Percentiles rank a stretch among this genome's conserved stretches.
These are phyloP conservation scores for Drosophila jambulina DNA, from an alignment of 1,140 invertebrate species.

Conservation along the genomic window DNA sequence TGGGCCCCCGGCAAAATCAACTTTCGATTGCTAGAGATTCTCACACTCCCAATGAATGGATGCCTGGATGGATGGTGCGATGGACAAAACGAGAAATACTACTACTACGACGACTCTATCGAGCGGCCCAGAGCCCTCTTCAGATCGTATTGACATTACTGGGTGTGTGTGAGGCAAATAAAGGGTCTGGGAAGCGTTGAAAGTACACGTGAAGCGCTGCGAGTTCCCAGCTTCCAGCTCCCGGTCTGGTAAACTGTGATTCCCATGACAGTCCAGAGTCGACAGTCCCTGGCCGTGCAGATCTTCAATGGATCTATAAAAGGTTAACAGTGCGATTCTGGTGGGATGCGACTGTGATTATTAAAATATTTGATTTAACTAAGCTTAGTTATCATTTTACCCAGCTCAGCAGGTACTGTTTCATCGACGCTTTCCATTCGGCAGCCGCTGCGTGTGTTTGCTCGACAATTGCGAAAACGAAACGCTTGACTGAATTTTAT, in stretches of 20 bases:
- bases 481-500: constrained; percentile 70
- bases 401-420: constrained; percentile 19
- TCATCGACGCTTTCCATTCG: constrained; percentile 30
- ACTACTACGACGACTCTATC: neutral
- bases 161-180: constrained; percentile 39
- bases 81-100: constrained; percentile 30
- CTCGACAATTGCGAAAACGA: constrained; percentile 71
- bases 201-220: constrained; percentile 8
- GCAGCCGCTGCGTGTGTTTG: constrained; percentile 67
- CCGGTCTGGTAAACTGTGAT: constrained; percentile 22
- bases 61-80: constrained; percentile 6
- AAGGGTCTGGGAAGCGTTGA: constrained; percentile 22
- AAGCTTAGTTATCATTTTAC: constrained; percentile 4
- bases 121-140: constrained; percentile 13
- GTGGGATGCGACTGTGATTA: neutral
- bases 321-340: constrained; percentile 44
- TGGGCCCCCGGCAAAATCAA: constrained; percentile 28
- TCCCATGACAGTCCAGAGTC: constrained; percentile 6
- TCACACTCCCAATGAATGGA: constrained; percentile 28
- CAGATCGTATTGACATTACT: constrained; percentile 23
- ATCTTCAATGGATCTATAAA: constrained; percentile 21
- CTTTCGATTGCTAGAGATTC: constrained; percentile 59
- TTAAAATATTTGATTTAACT: constrained; percentile 3
- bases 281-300: constrained; percentile 1
- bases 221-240: constrained; percentile 8